phyloP scores from a whole-genome alignment of 2,888 invertebrate species.

The Sesamia inferens region DNA sequence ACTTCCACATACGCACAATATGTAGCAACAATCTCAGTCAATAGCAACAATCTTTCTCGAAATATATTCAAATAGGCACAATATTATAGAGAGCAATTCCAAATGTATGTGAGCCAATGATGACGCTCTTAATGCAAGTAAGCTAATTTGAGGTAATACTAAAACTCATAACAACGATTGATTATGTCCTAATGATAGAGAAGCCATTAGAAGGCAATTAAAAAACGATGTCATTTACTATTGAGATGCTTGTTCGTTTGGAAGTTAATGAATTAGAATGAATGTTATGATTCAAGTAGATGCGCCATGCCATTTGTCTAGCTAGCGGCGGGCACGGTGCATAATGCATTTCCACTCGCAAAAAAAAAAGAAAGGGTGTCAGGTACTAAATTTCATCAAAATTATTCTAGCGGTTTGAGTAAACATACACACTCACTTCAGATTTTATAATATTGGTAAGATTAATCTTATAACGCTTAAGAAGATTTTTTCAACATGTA shows the following conservation, averaged over 20 bases:
- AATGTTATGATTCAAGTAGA: background rate
- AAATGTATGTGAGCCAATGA: background rate
- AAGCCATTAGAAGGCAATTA: slow-evolving; percentile 47
- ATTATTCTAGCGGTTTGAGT: too few species aligned
- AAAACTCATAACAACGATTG: background rate
- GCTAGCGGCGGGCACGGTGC: too few species aligned
- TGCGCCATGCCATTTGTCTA: too few species aligned
- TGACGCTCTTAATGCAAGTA: too few species aligned
- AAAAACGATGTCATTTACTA: slow-evolving; percentile 42
- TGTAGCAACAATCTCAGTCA: background rate
- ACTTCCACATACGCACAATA: background rate
- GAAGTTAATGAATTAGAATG: slow-evolving; percentile 26
- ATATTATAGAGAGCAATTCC: background rate
- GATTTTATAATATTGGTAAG: too few species aligned
- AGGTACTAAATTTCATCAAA: too few species aligned
- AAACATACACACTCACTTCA: too few species aligned
- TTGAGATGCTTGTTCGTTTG: slow-evolving; percentile 13
- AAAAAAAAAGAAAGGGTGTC: too few species aligned
- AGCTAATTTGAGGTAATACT: slow-evolving; percentile 32
- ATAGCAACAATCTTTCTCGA: background rate
- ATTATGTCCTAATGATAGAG: slow-evolving; percentile 23
- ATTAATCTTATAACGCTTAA: too few species aligned
- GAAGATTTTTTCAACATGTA: too few species aligned
- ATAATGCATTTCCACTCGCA: too few species aligned
- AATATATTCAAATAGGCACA: background rate